These are phyloP conservation scores for Kryphioiulus occultus DNA, from an alignment of 2,888 invertebrate genomes.

Conservation along the genomic window DNA sequence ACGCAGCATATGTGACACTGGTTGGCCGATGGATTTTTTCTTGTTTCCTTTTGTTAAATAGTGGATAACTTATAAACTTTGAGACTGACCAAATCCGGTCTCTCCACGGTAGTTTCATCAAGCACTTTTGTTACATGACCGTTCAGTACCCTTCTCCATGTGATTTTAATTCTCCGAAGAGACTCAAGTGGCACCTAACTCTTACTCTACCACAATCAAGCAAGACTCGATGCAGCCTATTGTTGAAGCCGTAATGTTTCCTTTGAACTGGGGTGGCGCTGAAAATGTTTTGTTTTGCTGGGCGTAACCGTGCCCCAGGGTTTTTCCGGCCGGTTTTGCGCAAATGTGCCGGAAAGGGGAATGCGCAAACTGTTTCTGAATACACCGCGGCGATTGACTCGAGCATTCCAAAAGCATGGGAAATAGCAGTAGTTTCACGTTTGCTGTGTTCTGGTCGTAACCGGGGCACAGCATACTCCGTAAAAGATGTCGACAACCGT, in stretches of 20 bases:
- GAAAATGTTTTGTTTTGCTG: neutral
- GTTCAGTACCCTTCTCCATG: constrained; percentile 1
- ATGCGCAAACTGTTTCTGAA: neutral
- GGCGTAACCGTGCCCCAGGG: neutral
- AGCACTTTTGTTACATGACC: neutral
- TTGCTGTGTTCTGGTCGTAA: neutral
- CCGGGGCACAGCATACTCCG: neutral
- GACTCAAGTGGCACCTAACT: neutral
- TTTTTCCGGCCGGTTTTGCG: neutral
- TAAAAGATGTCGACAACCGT: neutral
- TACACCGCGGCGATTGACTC: neutral
- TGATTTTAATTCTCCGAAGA: constrained; percentile 10
- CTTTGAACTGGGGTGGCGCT: neutral
- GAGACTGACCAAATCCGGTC: neutral
- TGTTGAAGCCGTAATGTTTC: neutral
- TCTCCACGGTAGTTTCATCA: neutral
- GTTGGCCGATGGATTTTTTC: neutral
- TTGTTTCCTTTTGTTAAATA: neutral
- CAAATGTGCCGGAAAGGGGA: neutral
- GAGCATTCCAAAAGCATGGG: neutral
- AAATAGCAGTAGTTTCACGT: neutral
- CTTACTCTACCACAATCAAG: constrained; percentile 6
- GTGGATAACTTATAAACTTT: constrained; percentile 2
- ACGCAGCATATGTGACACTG: neutral
- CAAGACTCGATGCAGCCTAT: neutral